Base-by-base conservation (phyloP, 2,113 vertebrate genomes). In the Ariopsis seemanni region DNA sequence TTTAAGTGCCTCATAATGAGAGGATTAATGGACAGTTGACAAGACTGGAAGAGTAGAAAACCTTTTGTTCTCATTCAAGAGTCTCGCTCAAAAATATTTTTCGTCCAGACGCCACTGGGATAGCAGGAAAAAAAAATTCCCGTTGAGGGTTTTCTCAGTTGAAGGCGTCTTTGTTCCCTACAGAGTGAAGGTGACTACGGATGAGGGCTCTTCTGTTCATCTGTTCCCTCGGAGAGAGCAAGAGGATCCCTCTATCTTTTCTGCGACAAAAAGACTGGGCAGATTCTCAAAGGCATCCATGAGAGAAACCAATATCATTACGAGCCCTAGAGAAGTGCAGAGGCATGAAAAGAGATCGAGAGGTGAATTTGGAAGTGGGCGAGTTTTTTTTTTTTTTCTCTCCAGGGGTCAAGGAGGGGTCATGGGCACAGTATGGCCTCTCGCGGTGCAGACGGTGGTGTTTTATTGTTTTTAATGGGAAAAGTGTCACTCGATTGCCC, bases 291-390 rank as follows among this genome's bases (percentile, higher is more conserved):
- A 94, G 91, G 91, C 87, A 52, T 83, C 79, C 92, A 90, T 93
- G 94, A 95, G 92, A 93, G 94, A 94, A 93, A 94, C 91, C 90
- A 93, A 93, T 94, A 94, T 95, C 92, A 94, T 93, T 91, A 91
- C 92, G 65, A 90, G 89, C 88, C 82, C 85, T 90, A 87, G 89
- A 88, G 89, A 91, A 91, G 89, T 84, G 87, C 84, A 90, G 14
- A 53, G 82, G 3, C 65, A 88, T 93, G 90, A 93, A 93, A 93
- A 92, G 91, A 92, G 88, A 65, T 82, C 79, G 48, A 77, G 90
- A 57, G 25, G 83, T 93, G 91, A 93, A 93, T 91, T 86, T 91
- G 87, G 91, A 84, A 88, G 27, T 8, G 84, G 7, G 55, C 30
- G 62, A 25, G 10, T 62, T 67, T 77, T 80, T 34, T 84, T 79